Conservation (phyloP, 2,113 vertebrate species). For the Choloepus hoffmanni region DNA sequence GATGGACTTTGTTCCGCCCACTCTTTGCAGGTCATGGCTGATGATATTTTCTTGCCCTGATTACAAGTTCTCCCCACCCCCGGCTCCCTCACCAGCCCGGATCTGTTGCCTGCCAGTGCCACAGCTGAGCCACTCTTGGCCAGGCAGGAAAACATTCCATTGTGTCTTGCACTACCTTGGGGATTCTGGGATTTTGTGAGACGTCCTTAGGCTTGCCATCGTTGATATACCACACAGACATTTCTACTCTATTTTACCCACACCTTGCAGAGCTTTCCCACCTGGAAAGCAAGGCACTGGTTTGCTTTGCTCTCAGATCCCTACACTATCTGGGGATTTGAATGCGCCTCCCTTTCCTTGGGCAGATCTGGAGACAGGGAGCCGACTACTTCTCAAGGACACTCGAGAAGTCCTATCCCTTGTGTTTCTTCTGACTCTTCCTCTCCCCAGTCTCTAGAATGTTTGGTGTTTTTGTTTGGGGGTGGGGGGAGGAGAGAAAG, state of each 20-base stretch:
- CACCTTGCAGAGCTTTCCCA: background rate
- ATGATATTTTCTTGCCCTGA: background rate
- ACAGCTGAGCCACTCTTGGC: background rate
- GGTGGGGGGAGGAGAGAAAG: background rate
- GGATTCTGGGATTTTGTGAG: background rate
- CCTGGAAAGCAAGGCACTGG: background rate
- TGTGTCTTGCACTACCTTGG: background rate
- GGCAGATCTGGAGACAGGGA: background rate
- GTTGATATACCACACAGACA: background rate
- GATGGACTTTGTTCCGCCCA: background rate
- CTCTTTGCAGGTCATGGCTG: background rate
- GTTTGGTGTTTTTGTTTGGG: background rate
- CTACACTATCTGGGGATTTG: background rate
- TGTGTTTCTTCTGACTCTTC: background rate
- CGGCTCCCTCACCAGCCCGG: background rate
- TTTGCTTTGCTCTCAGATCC: constrained; percentile 10
- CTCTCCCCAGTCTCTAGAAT: background rate
- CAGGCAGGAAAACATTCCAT: background rate
- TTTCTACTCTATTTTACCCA: background rate
- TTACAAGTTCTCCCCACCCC: background rate
- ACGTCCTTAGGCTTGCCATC: background rate
- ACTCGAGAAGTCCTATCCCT: background rate
- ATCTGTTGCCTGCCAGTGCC: background rate
- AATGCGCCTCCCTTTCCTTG: background rate
- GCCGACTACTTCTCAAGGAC: background rate